Base-by-base conservation (phyloP, 1,140 invertebrate species). In the Drosophila pseudoananassae region DNA sequence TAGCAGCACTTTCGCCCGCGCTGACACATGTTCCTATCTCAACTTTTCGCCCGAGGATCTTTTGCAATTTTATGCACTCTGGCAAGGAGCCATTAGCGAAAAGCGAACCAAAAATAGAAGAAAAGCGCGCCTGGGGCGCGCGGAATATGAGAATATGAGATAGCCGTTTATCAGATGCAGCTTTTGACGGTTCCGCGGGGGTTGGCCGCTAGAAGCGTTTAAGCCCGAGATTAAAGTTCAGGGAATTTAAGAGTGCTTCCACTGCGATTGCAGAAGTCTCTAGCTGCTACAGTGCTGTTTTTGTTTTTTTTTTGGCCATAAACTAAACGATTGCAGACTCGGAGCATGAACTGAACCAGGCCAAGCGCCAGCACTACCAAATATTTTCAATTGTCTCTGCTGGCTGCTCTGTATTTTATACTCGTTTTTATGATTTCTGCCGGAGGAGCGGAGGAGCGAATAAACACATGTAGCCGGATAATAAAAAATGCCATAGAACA, bases 51-150 rank as follows among this genome's bases (percentile, higher is more conserved):
- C 55, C 43, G 61, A 29, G 56, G 43, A 61, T 64, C 56, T 60
- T 47, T 61, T 49, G 31, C 43, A 63, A 45, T 65, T 65, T 47
- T 31, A 25, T 65, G 61, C 57, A 64, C 57, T 64, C 45, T 40
- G 33, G 61, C 61, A 64, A 20, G 61, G 15, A 5, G 12, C 57
- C 57, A 64, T 63, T 61, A 64, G 29, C 15, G n/a, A 27, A 27
- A 27, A 27, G 25, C 25, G 25, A 27, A 27, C 29, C 25, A 46
- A 17, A 25, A 45, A 40, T 60, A 8, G 25, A 8, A 5, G 25
- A 27, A 7, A 7, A 27, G 25, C 25, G 25, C 1, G 5, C 14
- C n/a, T 23, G 10, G 29, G 33, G 60, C 31, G 27, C 29, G 60
- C 17, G 20, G 27, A 31, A 61, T n/a, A 59, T 45, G 43, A 58